A percentile compares a stretch with the other conserved stretches of the same genome.
These are phyloP conservation scores for Columbina picui DNA, from an alignment of 2,113 vertebrate species.

Conservation along the genomic window DNA sequence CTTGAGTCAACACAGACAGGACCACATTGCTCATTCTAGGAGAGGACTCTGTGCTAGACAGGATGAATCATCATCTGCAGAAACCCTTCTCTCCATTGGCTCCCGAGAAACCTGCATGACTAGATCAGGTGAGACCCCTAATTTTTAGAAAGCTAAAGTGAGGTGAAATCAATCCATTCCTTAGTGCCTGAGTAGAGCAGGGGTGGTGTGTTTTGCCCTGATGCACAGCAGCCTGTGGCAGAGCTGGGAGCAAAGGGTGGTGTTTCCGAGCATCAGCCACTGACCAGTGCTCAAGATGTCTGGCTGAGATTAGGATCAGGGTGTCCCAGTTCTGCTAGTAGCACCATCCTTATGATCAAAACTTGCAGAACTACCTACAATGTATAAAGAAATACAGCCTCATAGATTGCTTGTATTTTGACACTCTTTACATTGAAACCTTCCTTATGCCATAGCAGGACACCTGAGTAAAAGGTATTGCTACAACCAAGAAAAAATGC, in stretches of 20 bases:
- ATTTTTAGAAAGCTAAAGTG: background rate
- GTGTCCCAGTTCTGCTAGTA: background rate
- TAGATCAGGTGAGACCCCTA: background rate
- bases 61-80: background rate
- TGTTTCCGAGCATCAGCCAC: background rate
- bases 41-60: background rate
- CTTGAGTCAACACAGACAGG: background rate
- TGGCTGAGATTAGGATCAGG: background rate
- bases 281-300: background rate
- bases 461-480: background rate
- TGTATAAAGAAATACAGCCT: background rate
- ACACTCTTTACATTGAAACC: background rate
- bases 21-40: rapidly evolving
- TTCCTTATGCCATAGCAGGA: background rate
- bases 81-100: background rate
- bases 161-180: background rate
- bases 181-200: background rate
- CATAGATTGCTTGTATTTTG: background rate
- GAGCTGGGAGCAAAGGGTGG: background rate
- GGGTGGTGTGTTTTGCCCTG: background rate
- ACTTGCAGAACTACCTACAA: background rate
- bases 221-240: background rate
- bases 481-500: background rate
- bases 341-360: background rate
- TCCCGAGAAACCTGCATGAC: background rate